Evolutionary conservation across 2,888 invertebrate species (phyloP), one percentile per base, ranked within the genome.

Genomic region (Biston stratarius): DNA sequence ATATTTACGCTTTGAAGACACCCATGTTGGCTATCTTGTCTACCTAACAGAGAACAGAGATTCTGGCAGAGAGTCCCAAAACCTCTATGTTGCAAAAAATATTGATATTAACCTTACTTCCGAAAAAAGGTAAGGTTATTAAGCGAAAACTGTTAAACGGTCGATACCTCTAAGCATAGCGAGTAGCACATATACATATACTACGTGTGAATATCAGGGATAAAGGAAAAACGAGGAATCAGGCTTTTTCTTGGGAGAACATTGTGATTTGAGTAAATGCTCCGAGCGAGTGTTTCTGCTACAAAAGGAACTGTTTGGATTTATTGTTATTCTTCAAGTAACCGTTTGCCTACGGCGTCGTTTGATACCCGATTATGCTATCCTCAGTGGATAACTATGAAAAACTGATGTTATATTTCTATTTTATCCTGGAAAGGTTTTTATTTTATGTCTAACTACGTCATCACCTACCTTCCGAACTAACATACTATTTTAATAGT

Each of bases 151-250:
- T 44, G 11, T 12, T 10, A 15, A n/a, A n/a, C n/a, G 36, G 9
- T n/a, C 11, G 6, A 15, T 14, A 15, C 52, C 38, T 10, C 38
- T 10, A 38, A 9, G 9, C 8, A 7, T 15, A 38, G 15, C 34
- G 7, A n/a, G 51, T 51, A 49, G 47, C 0, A 47, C 15, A 9
- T 15, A 53, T 44, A 42, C 5, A 11, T 59, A 45, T 61, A 60
- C 61, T 53, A 52, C 58, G 57, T 58, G 51, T 58, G 64, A 70
- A 67, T 67, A 61, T 67, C 64, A 59, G 10, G 58, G 58, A 61
- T 64, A 67, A 64, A 64, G 61, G 59, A 63, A 63, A 63, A 61
- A 62, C 58, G 55, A 51, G 15, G 52, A 56, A 33, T 56, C 56
- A 57, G 57, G 53, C 36, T 58, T 67, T 67, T 56, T 62, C 52